Evolutionary conservation across 2,113 vertebrate species (phyloP), one percentile per base, ranked within the genome.

Genomic region (Chinchilla lanigera): DNA sequence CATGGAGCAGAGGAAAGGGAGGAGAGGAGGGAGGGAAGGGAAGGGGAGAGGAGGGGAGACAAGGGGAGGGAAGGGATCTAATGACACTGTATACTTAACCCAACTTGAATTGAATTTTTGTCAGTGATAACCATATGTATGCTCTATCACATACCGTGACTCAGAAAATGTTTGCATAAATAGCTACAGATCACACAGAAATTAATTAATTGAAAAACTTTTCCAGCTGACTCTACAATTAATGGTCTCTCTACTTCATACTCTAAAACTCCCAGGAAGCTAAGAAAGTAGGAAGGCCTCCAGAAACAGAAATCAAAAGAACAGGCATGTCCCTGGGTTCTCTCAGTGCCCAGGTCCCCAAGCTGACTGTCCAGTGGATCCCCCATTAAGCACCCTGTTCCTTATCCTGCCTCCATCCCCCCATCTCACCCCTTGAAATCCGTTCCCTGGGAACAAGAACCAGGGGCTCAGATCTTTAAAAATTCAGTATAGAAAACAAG

Each of bases 251-350:
- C 35, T 77, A 35, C 28, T 63, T 90, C 71, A 80, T 85, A 58
- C 85, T 93, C 44, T 92, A 12, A 24, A 95, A 75, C 61, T 84
- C 35, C 14, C 38, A 60, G 41, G 54, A 90, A 91, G 47, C 28
- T 71, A 58, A 93, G n/a, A 87, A 33, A 60, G 24, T 52, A 84
- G 11, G 41, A 97, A 47, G 44, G 2, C 7, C 13, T 44, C 38
- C 7, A 83, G 89, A 94, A 88, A 77, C 3, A 94, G 78, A 78
- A 87, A 89, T 73, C 44, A 56, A 92, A 87, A 58, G 71, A 28
- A 61, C 4, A 38, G 38, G 0, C 41, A 8, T 30, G 1, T 60
- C 41, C 85, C 71, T 86, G 60, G 56, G 38, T 88, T 77, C 56
- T 89, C 80, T 41, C 75, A 44, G 8, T 33, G 7, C 38, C 33